Base-by-base conservation (phyloP, 2,888 invertebrate species). In the Acanthopleura granulata region DNA sequence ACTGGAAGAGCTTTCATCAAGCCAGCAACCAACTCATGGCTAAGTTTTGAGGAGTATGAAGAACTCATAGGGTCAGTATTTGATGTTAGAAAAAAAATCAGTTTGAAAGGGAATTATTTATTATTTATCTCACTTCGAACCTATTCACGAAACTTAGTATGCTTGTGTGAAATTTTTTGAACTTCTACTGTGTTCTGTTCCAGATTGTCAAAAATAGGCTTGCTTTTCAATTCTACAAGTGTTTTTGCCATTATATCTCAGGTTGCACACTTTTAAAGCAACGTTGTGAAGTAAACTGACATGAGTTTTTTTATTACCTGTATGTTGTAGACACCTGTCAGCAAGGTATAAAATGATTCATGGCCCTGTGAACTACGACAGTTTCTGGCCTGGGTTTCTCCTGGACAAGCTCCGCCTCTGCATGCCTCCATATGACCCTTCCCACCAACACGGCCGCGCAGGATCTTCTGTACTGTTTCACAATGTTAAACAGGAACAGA, bases 41-140 rank as follows among this genome's bases (percentile, higher is more conserved):
- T 89, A 87, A 84, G 87, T 0, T 89, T 88, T 83, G 89, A 89
- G 74, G 87, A 89, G 74, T 89, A 89, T 79, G 87, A 86, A 57
- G 80, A 78, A 74, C 77, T 89, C 6, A 89, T 87, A 30, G 82
- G 83, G 86, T 86, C 81, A 76, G 76, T 57, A n/a, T 57, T 12
- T 57, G 57, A 9, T 40, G 40, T 3, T 9, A 9, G 9, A 40
- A 40, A 40, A 40, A 40, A 40, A 40, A 3, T 40, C 40, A 40
- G n/a, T n/a, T n/a, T n/a, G n/a, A n/a, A n/a, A n/a, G n/a, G n/a
- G n/a, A n/a, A n/a, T n/a, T n/a, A n/a, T n/a, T n/a, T n/a, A n/a
- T n/a, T n/a, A n/a, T n/a, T n/a, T n/a, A n/a, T n/a, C n/a, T n/a
- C n/a, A n/a, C n/a, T n/a, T n/a, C n/a, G n/a, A n/a, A n/a, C n/a